Base-by-base conservation (phyloP, 2,888 invertebrate species). In the Morpho achilles region DNA sequence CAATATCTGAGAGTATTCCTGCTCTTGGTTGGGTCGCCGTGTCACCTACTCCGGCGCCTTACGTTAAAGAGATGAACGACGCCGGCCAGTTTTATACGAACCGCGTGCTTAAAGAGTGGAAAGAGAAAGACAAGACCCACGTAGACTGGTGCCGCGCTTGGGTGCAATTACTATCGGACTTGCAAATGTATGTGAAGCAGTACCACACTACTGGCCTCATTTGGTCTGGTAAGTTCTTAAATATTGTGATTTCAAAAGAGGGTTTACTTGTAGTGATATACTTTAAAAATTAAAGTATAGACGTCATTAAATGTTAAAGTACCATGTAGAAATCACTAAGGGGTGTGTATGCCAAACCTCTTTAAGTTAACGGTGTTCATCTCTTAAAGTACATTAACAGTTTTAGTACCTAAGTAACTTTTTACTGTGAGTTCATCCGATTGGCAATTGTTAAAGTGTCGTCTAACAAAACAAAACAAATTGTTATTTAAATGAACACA, bases 11-110 rank as follows among this genome's bases (percentile, higher is more conserved):
- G 91, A 98, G 98, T 79, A 96, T 99, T 72, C 96, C 98, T 1
- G 99, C 99, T 1, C 89, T 99, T 5, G 99, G 89, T 0, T 99
- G 99, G 99, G 97, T 99, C 56, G 95, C 97, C 47, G 94, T 99
- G 92, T 87, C 95, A 23, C 98, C 98, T 3, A 95, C 98, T 0
- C 99, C 99, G 0, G 96, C 96, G 1, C 99, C 99, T 0, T 97
- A 96, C 80, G 95, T 99, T 16, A 99, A 99, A 87, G 99, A 99
- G 87, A 98, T 99, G 98, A 95, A 96, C 72, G 99, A 99, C 81
- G 97, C 99, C 8, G 98, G 98, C 1, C 97, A 97, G 88, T 99
- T 99, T 89, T 99, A 98, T 87, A 96, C 98, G 58, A 99, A 99
- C 91, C 94, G 99, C 65, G 99, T 99, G 45, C 92, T 99, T 61